Evolutionary conservation across 2,797 vertebrate genomes (phyloP).

Genomic region (Sebastes steindachneri): DNA sequence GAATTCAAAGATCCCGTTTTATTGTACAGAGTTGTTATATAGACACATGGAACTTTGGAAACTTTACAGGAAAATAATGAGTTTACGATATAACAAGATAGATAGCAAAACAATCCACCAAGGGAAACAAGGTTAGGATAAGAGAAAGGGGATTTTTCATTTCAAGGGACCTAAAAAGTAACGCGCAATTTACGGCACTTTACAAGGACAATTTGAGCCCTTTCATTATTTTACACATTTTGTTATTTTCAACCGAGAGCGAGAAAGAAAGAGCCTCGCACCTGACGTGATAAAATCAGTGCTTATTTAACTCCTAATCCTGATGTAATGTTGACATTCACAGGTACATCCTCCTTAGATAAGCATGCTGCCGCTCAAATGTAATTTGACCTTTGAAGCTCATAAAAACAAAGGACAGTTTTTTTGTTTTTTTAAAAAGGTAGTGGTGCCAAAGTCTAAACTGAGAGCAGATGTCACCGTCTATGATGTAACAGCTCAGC

Average conservation of each 20-base stretch:
- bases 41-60: neutral
- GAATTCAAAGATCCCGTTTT: neutral
- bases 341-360: conserved; percentile 30
- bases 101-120: neutral
- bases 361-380: conserved; percentile 3
- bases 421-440: neutral
- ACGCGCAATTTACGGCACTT: neutral
- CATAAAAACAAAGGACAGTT: conserved; percentile 25
- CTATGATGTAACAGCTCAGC: conserved; percentile 9
- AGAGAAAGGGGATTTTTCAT: neutral
- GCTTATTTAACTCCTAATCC: conserved; percentile 3
- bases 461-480: conserved; percentile 38
- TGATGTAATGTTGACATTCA: conserved; percentile 30
- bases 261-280: neutral
- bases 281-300: neutral
- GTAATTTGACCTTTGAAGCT: conserved; percentile 60
- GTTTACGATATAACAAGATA: neutral
- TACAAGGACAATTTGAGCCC: neutral
- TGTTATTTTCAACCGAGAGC: neutral
- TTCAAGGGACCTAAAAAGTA: neutral
- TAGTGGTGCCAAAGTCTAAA: conserved; percentile 48
- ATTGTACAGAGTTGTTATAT: neutral
- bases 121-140: neutral
- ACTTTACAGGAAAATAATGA: neutral
- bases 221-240: neutral